Conservation (phyloP, 2,113 vertebrate species). For the Syngnathus floridae region DNA sequence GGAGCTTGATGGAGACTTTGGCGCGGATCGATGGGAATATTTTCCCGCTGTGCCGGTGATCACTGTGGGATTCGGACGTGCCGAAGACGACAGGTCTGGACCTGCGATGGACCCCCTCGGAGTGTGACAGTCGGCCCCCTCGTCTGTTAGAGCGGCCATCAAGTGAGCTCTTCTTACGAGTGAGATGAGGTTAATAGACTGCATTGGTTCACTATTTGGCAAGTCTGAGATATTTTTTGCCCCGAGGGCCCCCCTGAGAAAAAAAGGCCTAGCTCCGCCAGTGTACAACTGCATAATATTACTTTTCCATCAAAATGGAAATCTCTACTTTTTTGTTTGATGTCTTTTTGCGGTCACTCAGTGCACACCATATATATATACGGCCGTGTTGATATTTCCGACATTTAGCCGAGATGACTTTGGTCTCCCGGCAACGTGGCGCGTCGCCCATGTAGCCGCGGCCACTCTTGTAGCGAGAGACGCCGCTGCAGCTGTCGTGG, state of each 20-base stretch:
- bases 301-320: too few species aligned
- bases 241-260: too few species aligned
- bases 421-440: slow-evolving; percentile 49
- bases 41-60: slow-evolving; percentile 43
- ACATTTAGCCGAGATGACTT: slow-evolving; percentile 34
- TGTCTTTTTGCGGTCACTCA: not conserved
- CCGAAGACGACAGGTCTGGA: slow-evolving; percentile 32
- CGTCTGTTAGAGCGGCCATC: not conserved
- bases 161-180: not conserved
- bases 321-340: not conserved
- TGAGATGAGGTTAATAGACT: not conserved
- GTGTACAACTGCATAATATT: too few species aligned
- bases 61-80: slow-evolving; percentile 37
- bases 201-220: not conserved
- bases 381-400: slow-evolving; percentile 50
- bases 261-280: too few species aligned
- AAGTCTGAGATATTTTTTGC: not conserved
- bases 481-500: slow-evolving; percentile 24
- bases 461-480: not conserved
- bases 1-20: slow-evolving; percentile 46
- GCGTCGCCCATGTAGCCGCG: not conserved
- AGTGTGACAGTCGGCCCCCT: not conserved
- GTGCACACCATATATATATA: not conserved
- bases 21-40: slow-evolving; percentile 56
- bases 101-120: not conserved